Base-by-base conservation (phyloP, 2,888 invertebrate species). In the Drosophila hamatofila region DNA sequence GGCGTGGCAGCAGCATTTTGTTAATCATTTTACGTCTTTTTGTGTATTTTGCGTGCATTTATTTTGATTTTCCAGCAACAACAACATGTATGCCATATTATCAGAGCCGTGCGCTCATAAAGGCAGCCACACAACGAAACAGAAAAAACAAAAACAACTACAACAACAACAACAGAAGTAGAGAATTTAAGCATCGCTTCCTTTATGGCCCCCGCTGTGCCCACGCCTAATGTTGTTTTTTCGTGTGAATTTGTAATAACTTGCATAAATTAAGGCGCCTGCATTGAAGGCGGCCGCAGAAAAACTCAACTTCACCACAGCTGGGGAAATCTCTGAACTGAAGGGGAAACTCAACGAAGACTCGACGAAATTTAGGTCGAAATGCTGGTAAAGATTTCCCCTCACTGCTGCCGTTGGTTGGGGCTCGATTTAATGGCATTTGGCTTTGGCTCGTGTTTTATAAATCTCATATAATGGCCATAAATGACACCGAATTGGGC, bases 211-310 rank as follows among this genome's bases (percentile, higher is more conserved):
- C 25, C n/a, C n/a, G 33, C 52, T 16, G 6, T 1, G 27, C 42
- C 30, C 18, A 11, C 56, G 30, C 63, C 59, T 84, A 89, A 88
- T 86, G 85, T 83, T 86, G 74, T 80, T 89, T 88, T 85, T 85
- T 85, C 89, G 83, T 86, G 89, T 89, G 83, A 88, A 89, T 89
- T 85, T 78, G 81, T 89, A 86, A 86, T 86, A 86, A 88, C 85
- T 80, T 84, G 89, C 83, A 86, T 86, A 86, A 84, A 86, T 86
- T 86, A 88, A 86, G 83, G 74, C 79, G 78, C 66, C 48, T 73
- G 75, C 75, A 72, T 58, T 35, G 71, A 59, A 63, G 39, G 46
- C 66, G 60, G 37, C 27, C 49, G 39, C 56, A 12, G 3, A 27
- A 66, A 67, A 66, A 67, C 52, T 74, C 75, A 85, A 73, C 80